Conservation (phyloP, 2,888 invertebrate species). For the Caenorhabditis imperialis region DNA sequence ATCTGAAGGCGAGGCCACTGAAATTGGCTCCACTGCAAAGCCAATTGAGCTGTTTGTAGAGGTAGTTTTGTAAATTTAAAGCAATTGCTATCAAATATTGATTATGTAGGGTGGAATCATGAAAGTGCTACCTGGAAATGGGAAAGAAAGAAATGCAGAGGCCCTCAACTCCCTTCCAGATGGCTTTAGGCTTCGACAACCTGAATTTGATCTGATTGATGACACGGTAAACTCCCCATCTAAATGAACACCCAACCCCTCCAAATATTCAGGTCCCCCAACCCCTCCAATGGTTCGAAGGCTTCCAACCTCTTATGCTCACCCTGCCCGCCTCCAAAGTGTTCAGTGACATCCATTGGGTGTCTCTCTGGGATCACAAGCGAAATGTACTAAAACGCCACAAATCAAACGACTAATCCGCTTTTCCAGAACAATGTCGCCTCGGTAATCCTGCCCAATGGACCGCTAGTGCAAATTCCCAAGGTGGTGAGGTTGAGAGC, state of each 20-base stretch:
- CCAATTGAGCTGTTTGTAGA: conserved; percentile 57
- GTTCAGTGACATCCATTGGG: conserved; percentile 72
- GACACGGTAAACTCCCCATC: conserved; percentile 31
- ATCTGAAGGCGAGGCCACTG: background rate
- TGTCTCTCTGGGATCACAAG: conserved; percentile 75
- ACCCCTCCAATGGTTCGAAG: conserved; percentile 74
- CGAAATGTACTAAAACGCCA: conserved; percentile 57
- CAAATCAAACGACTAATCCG: conserved; percentile 2
- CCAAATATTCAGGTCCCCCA: conserved; percentile 38
- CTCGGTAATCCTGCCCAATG: conserved; percentile 73
- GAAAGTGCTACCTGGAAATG: conserved; percentile 46
- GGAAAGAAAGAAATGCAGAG: conserved; percentile 24
- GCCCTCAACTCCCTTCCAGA: conserved; percentile 25
- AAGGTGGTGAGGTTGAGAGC: conserved; percentile 65
- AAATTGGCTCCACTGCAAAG: conserved; percentile 24
- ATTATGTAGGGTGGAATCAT: conserved; percentile 48
- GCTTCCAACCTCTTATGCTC: conserved; percentile 75
- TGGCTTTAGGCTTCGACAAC: conserved; percentile 55
- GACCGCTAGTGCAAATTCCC: conserved; percentile 70
- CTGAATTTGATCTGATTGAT: conserved; percentile 57
- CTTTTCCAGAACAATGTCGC: conserved; percentile 66
- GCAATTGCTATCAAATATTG: too few species aligned
- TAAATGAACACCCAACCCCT: too few species aligned
- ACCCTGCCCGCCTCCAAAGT: conserved; percentile 68
- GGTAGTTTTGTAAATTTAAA: conserved; percentile 11